Base-by-base conservation (phyloP, 2,113 vertebrate genomes). In the Anoplopoma fimbria region DNA sequence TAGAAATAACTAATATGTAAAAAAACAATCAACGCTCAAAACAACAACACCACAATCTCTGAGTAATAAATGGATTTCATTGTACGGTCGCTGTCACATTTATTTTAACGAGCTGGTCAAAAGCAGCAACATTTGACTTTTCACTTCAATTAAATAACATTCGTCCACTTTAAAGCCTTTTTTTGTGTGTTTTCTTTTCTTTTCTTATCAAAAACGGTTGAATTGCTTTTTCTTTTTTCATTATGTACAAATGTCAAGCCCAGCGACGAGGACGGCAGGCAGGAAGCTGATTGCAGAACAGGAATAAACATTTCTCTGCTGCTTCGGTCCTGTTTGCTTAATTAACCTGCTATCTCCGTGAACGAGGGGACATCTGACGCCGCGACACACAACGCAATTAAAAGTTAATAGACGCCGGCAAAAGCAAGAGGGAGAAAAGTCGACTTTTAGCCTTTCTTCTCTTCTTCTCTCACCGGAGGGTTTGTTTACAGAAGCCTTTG, bases 401-500 rank as follows among this genome's bases (percentile, higher is more conserved):
- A 95, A 94, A 93, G 90, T 94, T 92, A 91, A 94, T 89, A 87
- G 81, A 77, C 40, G 34, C 45, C 73, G 67, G 87, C 76, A 85
- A 86, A 82, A 87, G 83, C 68, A 82, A n/a, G 14, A 79, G 83
- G 64, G 62, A 64, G 65, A 64, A 91, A 89, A 79, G 71, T 83
- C 80, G 53, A 79, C 65, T 82, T 89, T 80, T 72, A 70, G 45
- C 47, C 61, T 85, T 87, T 86, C 74, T 87, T 87, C 81, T 86
- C 75, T 86, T 81, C 79, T 77, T 77, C 63, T 73, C 65, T 88
- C 82, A 90, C 85, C 71, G 64, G 90, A 90, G 86, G 83, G 87
- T 90, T 90, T 94, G 92, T 94, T 94, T 92, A 93, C 78, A 72
- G 75, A 84, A 91, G 82, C 84, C 92, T 94, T 95, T 94, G 94